Evolutionary conservation across 2,888 invertebrate species (phyloP).

Genomic region (Desoria tigrina): DNA sequence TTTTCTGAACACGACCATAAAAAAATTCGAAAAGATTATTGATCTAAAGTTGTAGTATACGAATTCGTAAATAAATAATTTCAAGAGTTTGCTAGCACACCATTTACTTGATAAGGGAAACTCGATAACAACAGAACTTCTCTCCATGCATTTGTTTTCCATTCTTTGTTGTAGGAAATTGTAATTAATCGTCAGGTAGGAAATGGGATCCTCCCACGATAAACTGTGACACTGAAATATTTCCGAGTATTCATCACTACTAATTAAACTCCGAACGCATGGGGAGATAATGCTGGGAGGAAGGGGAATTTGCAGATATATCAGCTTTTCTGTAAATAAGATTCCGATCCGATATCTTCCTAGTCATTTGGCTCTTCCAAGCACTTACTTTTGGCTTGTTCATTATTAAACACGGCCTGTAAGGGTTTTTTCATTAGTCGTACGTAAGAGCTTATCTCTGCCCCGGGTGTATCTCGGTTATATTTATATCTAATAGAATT

Average conservation of each 20-base stretch:
- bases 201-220: background rate
- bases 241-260: conserved; percentile 6
- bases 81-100: too few relatives aligned
- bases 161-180: background rate
- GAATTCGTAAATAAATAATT: too few relatives aligned
- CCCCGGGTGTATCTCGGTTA: too few relatives aligned
- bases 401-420: too few relatives aligned
- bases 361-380: background rate
- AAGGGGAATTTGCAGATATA: conserved; percentile 6
- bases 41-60: background rate
- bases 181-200: background rate
- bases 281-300: too few relatives aligned
- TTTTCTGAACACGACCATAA: background rate
- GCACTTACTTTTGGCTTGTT: background rate
- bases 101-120: too few relatives aligned
- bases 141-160: too few relatives aligned
- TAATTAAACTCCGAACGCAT: conserved; percentile 16
- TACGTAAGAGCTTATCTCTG: too few relatives aligned
- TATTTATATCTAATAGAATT: too few relatives aligned
- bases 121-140: too few relatives aligned
- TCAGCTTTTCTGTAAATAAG: conserved; percentile 1
- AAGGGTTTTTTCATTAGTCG: too few relatives aligned
- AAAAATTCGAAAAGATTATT: background rate
- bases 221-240: conserved; percentile 1
- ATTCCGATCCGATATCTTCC: background rate